Evolutionary conservation across 2,888 invertebrate species (phyloP).

Genomic region (Chaetogeoica ovagalla): DNA sequence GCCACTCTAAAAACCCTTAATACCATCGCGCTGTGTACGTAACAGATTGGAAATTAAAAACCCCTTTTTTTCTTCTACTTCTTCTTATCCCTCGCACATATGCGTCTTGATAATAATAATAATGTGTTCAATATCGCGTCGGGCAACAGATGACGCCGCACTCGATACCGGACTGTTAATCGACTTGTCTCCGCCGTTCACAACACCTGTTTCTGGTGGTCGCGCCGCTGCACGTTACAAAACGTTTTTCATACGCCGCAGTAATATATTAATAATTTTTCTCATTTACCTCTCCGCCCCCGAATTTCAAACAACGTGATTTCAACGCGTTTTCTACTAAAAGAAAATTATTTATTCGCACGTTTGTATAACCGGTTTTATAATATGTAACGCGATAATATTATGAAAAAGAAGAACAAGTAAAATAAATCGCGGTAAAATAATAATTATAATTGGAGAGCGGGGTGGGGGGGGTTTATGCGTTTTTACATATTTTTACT

Average conservation of each 20-base stretch:
- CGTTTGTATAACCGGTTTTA: no score
- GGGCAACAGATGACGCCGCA: constrained; percentile 48
- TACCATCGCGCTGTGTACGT: background rate
- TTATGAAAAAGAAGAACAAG: no score
- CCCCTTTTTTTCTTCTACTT: constrained; percentile 15
- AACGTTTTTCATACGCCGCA: background rate
- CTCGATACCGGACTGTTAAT: constrained; percentile 47
- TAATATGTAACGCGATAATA: no score
- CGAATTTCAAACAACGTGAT: no score
- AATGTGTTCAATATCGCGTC: background rate
- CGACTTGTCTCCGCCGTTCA: constrained; percentile 19
- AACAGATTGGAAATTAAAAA: constrained; percentile 52
- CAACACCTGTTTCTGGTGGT: constrained; percentile 33
- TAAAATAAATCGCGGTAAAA: no score
- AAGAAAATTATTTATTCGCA: no score
- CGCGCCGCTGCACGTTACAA: background rate
- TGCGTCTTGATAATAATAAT: constrained; percentile 5
- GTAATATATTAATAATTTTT: background rate
- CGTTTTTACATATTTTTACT: no score
- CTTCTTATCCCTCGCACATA: constrained; percentile 18
- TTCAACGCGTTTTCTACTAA: no score
- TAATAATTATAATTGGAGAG: no score
- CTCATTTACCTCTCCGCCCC: no score
- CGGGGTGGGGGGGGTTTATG: no score
- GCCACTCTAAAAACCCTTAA: constrained; percentile 16